Base-by-base conservation (phyloP, 2,888 invertebrate species). In the Zhuqinia jingwanae region DNA sequence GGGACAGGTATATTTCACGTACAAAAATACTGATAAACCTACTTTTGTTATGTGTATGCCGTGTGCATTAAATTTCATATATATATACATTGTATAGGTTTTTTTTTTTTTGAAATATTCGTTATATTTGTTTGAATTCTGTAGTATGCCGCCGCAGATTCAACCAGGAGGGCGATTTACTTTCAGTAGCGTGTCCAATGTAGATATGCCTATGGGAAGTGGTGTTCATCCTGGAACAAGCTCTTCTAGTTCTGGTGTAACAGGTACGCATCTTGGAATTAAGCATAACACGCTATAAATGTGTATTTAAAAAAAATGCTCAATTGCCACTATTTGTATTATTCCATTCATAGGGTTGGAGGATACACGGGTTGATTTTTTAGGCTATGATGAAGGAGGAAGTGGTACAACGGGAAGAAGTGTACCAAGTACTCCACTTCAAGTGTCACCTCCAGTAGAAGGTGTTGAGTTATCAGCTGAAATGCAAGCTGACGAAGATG, bases 281-380 rank as follows among this genome's bases (percentile, higher is more conserved):
- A n/a, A n/a, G n/a, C n/a, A n/a, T n/a, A n/a, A n/a, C n/a, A n/a
- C n/a, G n/a, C n/a, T n/a, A n/a, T n/a, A 20, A 56, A 56, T 56
- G 20, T n/a, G 56, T 56, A 56, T 20, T 20, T 56, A 56, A 56
- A 3, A 13, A 56, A 56, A 17, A 13, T 11, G 1, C 20, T 53
- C 17, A 11, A n/a, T n/a, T n/a, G n/a, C n/a, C n/a, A n/a, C n/a
- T n/a, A n/a, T n/a, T 50, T 22, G 2, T 6, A 50, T 25, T 60
- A 3, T 15, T 58, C 68, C n/a, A 93, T 20, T 94, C 94, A 73
- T 95, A 92, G 94, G 94, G 89, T 95, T 96, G 93, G 96, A 96
- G 92, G 96, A 96, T 92, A 95, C 95, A 70, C 94, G 95, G 92
- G 94, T 96, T 2, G 96, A 96, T 92, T 93, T 95, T 47, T 94